Percentiles rank a stretch among this genome's conserved stretches.
These are phyloP conservation scores for Chlorops oryzae DNA, from an alignment of 1,140 invertebrate genomes.

Conservation along the genomic window DNA sequence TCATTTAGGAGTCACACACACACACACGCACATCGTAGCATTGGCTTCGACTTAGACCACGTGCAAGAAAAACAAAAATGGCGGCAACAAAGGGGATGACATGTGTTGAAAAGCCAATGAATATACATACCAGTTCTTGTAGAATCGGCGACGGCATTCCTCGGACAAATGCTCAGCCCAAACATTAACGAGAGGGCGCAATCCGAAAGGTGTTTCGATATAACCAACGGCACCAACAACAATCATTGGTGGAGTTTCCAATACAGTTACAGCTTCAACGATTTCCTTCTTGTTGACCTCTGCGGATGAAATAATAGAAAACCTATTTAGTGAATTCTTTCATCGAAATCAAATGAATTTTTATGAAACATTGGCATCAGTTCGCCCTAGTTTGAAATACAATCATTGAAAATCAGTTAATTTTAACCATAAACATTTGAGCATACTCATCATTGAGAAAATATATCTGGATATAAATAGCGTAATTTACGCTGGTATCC, in stretches of 20 bases:
- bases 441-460: constrained; percentile 37
- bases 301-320: constrained; percentile 44
- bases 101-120: constrained; percentile 32
- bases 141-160: constrained; percentile 96
- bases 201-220: constrained; percentile 95
- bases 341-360: too few species aligned
- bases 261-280: constrained; percentile 96
- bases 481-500: too few species aligned
- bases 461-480: neutral
- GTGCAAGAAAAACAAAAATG: constrained; percentile 26
- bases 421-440: constrained; percentile 48
- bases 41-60: constrained; percentile 10
- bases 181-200: constrained; percentile 89
- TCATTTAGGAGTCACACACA: constrained; percentile 24
- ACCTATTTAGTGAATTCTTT: constrained; percentile 8
- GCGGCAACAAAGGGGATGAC: constrained; percentile 15
- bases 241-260: constrained; percentile 98
- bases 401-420: constrained; percentile 44
- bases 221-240: constrained; percentile 97
- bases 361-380: too few species aligned
- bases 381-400: constrained; percentile 45
- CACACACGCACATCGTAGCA: neutral
- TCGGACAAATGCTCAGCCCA: constrained; percentile 99
- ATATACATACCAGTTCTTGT: constrained; percentile 95
- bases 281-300: constrained; percentile 99